Evolutionary conservation across 2,113 vertebrate species (phyloP).

Genomic region (Forbesichthys papilliferus): DNA sequence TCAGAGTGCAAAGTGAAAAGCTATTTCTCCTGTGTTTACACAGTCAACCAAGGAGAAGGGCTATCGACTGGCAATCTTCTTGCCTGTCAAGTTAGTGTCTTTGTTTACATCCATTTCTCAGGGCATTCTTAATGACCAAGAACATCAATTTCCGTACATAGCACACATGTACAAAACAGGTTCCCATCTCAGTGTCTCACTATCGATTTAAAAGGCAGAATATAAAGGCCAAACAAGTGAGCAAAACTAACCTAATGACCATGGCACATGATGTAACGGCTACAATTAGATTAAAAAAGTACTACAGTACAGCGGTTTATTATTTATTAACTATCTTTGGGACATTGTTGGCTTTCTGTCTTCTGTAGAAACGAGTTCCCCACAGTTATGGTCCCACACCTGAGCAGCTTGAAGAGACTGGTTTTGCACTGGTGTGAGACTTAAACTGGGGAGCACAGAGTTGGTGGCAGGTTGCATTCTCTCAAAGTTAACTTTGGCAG

Average conservation of each 20-base stretch:
- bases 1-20: slow-evolving; percentile 3
- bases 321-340: not conserved
- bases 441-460: slow-evolving; percentile 78
- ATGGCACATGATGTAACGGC: not conserved
- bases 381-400: slow-evolving; percentile 83
- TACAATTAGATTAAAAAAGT: not conserved
- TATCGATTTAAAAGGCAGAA: not conserved
- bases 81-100: not conserved
- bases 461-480: slow-evolving; percentile 10
- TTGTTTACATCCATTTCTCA: not conserved
- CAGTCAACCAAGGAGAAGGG: not conserved
- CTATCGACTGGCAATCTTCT: slow-evolving; percentile 12
- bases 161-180: not conserved
- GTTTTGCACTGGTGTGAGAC: slow-evolving; percentile 87
- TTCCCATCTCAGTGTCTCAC: not conserved
- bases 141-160: not conserved
- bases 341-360: not conserved
- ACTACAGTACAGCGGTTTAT: not conserved
- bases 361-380: slow-evolving; percentile 44
- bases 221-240: not conserved
- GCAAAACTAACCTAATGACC: not conserved
- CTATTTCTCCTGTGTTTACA: not conserved
- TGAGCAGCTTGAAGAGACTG: slow-evolving; percentile 80
- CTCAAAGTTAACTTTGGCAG: not conserved
- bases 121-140: not conserved